A percentile compares a stretch with the other conserved stretches of the same genome.
Evolutionary conservation across 2,113 vertebrate species (phyloP).

Genomic region (Hystrix cristata): DNA sequence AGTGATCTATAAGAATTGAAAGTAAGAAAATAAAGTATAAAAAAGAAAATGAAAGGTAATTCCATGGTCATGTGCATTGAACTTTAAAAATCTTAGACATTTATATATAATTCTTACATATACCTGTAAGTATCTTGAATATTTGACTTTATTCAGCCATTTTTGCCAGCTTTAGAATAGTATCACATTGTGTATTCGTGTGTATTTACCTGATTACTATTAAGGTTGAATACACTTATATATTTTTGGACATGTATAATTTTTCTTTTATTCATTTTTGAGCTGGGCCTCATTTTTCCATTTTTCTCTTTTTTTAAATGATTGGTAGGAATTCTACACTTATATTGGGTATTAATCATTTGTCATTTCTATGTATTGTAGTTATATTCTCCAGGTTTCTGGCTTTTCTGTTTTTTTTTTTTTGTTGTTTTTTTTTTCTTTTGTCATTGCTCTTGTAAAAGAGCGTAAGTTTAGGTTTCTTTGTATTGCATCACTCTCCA

Average conservation of each 20-base stretch:
- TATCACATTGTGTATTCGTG: background rate
- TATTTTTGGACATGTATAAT: background rate
- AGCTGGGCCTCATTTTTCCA: background rate
- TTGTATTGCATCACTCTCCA: constrained; percentile 13
- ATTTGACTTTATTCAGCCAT: background rate
- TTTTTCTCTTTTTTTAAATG: background rate
- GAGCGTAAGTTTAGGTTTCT: background rate
- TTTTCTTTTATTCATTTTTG: constrained; percentile 48
- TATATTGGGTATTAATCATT: constrained; percentile 34
- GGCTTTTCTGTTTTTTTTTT: background rate
- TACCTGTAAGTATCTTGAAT: background rate
- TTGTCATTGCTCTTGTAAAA: constrained; percentile 49
- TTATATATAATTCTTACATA: background rate
- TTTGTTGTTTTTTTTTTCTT: no score
- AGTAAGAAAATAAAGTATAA: background rate
- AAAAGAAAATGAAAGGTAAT: background rate
- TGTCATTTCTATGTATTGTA: constrained; percentile 43
- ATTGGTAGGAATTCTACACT: constrained; percentile 33
- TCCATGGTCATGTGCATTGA: background rate
- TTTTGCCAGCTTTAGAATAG: background rate
- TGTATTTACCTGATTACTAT: background rate
- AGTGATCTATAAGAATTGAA: background rate
- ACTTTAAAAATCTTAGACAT: background rate
- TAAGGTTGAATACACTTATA: background rate
- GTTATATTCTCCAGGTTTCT: constrained; percentile 7